These are phyloP conservation scores for Reinhardtius hippoglossoides DNA, from an alignment of 2,113 vertebrate species.

Conservation along the genomic window DNA sequence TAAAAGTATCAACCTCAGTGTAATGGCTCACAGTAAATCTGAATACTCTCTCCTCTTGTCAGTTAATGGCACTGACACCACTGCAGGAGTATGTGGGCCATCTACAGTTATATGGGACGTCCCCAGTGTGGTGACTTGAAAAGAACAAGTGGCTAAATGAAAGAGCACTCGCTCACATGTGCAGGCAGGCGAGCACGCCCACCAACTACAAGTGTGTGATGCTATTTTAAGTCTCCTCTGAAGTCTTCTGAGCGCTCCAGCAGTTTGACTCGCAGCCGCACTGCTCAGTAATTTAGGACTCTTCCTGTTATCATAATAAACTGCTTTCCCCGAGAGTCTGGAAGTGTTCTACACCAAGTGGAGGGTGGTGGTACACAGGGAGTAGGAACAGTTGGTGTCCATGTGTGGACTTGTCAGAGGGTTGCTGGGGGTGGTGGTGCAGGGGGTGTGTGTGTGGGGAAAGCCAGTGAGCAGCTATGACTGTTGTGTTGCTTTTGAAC, in stretches of 20 bases:
- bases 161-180: constrained; percentile 52
- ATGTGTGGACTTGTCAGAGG: constrained; percentile 9
- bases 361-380: constrained; percentile 31
- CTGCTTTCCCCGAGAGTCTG: constrained; percentile 52
- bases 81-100: background rate
- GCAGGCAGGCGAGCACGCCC: constrained; percentile 31
- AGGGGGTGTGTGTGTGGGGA: constrained; percentile 7
- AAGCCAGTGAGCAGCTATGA: background rate
- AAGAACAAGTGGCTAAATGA: constrained; percentile 44
- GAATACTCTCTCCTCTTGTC: constrained; percentile 3
- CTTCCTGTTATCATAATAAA: constrained; percentile 72
- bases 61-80: constrained; percentile 10
- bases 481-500: background rate
- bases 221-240: constrained; percentile 57
- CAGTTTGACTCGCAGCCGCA: constrained; percentile 37
- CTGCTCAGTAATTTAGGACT: constrained; percentile 55
- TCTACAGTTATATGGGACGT: background rate
- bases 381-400: constrained; percentile 21
- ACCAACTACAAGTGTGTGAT: constrained; percentile 34
- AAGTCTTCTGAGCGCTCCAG: constrained; percentile 41
- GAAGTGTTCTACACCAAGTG: constrained; percentile 40
- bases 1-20: too few species aligned
- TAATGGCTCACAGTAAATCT: background rate
- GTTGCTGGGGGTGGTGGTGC: background rate
- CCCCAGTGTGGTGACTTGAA: constrained; percentile 28